Conservation (phyloP, 2,797 vertebrate species). For the Neosilurus mollespiculum region DNA sequence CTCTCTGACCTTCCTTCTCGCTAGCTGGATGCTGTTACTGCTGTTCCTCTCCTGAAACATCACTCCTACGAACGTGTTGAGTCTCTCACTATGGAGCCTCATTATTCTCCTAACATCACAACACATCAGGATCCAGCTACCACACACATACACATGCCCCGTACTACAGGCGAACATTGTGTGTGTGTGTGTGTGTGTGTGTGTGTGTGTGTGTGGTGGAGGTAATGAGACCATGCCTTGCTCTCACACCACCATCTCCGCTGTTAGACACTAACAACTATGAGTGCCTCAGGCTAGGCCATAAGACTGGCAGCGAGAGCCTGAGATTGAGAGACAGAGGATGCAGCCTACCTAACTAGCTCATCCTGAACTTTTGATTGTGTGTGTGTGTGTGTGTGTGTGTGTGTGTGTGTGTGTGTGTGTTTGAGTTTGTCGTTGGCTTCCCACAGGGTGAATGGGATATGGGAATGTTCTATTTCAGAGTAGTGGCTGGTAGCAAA, state of each 20-base stretch:
- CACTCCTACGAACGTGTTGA: slow-evolving; percentile 47
- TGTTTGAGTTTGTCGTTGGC: slow-evolving; percentile 14
- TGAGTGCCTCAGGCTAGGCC: slow-evolving; percentile 69
- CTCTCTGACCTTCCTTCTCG: slow-evolving; percentile 68
- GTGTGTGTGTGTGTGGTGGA: slow-evolving; percentile 58
- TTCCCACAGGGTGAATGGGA: slow-evolving; percentile 17
- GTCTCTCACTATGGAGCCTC: slow-evolving; percentile 66
- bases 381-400: slow-evolving; percentile 45
- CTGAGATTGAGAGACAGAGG: slow-evolving; percentile 54
- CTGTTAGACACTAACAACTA: slow-evolving; percentile 68
- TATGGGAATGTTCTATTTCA: slow-evolving; percentile 1
- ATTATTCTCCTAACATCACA: slow-evolving; percentile 72
- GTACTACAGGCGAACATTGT: slow-evolving; percentile 15
- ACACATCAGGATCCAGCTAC: slow-evolving; percentile 68
- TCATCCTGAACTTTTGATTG: slow-evolving; percentile 74
- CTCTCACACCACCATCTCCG: slow-evolving; percentile 64
- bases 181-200: slow-evolving; percentile 56
- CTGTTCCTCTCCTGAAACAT: slow-evolving; percentile 41
- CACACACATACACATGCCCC: slow-evolving; percentile 25
- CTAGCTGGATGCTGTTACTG: slow-evolving; percentile 45
- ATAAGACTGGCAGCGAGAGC: slow-evolving; percentile 63
- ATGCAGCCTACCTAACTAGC: slow-evolving; percentile 72
- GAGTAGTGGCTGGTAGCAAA: slow-evolving; percentile 15
- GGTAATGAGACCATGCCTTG: slow-evolving; percentile 71
- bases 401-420: slow-evolving; percentile 36